phyloP scores from a whole-genome alignment of 2,888 invertebrate species.

The Drosophila imparisetae region DNA sequence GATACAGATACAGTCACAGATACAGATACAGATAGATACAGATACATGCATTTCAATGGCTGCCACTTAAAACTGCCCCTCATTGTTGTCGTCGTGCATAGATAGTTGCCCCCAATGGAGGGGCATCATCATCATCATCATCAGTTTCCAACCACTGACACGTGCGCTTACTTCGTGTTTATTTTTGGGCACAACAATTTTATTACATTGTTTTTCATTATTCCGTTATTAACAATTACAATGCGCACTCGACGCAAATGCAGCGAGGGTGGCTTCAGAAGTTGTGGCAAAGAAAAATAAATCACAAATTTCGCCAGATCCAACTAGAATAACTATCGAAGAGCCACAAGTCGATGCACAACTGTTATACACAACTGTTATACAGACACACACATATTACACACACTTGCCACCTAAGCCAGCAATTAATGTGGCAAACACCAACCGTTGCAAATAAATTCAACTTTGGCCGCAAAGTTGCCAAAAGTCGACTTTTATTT shows the following conservation, averaged over 20 bases:
- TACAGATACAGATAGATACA: constrained; percentile 15
- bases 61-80: constrained; percentile 59
- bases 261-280: constrained; percentile 3
- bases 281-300: not conserved
- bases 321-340: not conserved
- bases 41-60: constrained; percentile 59
- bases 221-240: constrained; percentile 11
- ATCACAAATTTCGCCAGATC: not conserved
- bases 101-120: not conserved
- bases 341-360: not conserved
- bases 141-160: constrained; percentile 46
- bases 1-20: constrained; percentile 11
- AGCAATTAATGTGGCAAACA: not conserved
- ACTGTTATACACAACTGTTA: not conserved
- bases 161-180: constrained; percentile 18
- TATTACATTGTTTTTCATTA: constrained; percentile 18
- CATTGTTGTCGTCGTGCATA: not conserved
- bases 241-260: not conserved
- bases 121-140: not conserved
- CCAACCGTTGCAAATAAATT: constrained; percentile 19
- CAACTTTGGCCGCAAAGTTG: constrained; percentile 8
- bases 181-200: constrained; percentile 19
- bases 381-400: not conserved
- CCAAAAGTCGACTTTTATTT: not conserved
- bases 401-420: not conserved